phyloP scores from a whole-genome alignment of 23 tunicate species.

The Ciona savignyi region DNA sequence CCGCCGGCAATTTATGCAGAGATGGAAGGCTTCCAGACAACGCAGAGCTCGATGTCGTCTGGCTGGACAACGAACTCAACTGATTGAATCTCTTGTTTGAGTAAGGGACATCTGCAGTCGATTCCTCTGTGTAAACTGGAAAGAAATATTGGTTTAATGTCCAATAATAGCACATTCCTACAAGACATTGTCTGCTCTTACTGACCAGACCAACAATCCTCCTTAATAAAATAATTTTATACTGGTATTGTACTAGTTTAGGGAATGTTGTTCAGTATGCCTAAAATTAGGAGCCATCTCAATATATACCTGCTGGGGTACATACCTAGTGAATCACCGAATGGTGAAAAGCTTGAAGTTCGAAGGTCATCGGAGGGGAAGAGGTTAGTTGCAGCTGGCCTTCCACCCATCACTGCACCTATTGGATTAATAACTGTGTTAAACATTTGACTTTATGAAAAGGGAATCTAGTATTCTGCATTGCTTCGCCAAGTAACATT shows the following conservation, averaged over 20 bases:
- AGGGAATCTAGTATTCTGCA: too few species aligned
- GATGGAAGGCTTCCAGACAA: not conserved
- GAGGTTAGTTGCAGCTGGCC: not conserved
- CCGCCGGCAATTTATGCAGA: not conserved
- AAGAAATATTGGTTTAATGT: too few species aligned
- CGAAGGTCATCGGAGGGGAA: slow-evolving; percentile 15
- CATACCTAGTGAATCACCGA: slow-evolving; percentile 7
- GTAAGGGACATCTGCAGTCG: not conserved
- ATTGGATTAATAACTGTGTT: too few species aligned
- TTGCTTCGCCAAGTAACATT: too few species aligned
- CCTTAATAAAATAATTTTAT: too few species aligned
- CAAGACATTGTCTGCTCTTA: too few species aligned
- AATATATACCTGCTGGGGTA: not conserved
- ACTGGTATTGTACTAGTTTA: too few species aligned
- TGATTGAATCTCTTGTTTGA: not conserved
- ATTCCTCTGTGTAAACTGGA: not conserved
- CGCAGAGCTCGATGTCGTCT: not conserved
- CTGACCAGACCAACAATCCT: too few species aligned
- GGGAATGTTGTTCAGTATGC: too few species aligned
- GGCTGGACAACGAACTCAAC: not conserved
- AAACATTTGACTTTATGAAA: too few species aligned
- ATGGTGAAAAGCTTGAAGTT: slow-evolving; percentile 25
- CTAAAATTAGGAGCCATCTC: too few species aligned
- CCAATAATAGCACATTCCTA: too few species aligned
- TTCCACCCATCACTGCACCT: not conserved